A percentile compares a stretch with the other conserved stretches of the same genome.
These are phyloP conservation scores for Geotrypetes seraphini DNA, from an alignment of 2,797 vertebrate species.

Conservation along the genomic window DNA sequence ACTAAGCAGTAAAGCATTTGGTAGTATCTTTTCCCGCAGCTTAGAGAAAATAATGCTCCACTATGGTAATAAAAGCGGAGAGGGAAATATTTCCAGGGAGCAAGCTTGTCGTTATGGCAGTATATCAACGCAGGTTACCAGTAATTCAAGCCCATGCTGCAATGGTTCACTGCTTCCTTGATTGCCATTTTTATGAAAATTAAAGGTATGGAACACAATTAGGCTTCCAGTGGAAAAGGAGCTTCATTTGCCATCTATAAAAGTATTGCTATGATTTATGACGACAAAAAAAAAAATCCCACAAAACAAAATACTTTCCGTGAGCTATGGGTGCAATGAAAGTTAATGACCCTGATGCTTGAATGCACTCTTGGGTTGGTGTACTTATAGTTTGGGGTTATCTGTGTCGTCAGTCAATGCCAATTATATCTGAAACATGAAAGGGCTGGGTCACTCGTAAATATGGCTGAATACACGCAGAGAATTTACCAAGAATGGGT, in stretches of 20 bases:
- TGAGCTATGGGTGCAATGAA: no score
- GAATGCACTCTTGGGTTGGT: fast-evolving
- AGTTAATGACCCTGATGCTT: not conserved
- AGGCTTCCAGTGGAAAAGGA: no score
- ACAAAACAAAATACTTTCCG: not conserved
- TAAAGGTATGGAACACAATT: constrained; percentile 7
- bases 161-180: constrained; percentile 9
- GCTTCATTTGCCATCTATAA: no score
- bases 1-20: constrained; percentile 31
- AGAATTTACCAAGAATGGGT: not conserved
- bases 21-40: constrained; percentile 8
- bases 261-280: no score
- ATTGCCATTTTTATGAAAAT: constrained; percentile 2
- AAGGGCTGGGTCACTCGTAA: not conserved
- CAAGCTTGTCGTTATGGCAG: not conserved
- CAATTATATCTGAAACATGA: not conserved
- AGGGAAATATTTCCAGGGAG: constrained; percentile 11
- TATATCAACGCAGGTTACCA: constrained; percentile 6
- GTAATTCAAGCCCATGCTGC: not conserved
- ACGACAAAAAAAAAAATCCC: no score
- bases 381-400: not conserved
- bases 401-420: not conserved
- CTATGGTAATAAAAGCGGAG: constrained; percentile 10
- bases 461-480: not conserved
- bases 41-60: constrained; percentile 21